Evolutionary conservation across 2,797 vertebrate species (phyloP).

Genomic region (Champsocephalus esox): DNA sequence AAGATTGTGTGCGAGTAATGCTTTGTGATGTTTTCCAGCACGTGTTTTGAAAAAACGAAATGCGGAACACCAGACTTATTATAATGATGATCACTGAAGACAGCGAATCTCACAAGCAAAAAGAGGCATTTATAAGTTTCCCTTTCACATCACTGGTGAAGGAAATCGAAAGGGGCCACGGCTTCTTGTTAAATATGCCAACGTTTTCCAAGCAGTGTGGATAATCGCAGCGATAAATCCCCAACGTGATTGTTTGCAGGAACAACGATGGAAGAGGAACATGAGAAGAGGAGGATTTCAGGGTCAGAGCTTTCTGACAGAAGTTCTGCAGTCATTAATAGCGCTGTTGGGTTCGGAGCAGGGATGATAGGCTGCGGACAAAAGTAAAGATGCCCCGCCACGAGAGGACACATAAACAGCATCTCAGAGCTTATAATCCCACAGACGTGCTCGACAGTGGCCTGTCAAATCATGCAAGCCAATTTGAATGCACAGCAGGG

Average conservation of each 20-base stretch:
- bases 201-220: constrained; percentile 23
- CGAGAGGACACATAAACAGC: constrained; percentile 75
- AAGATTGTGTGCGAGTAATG: constrained; percentile 48
- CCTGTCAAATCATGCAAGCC: constrained; percentile 77
- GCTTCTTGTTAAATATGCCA: constrained; percentile 35
- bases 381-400: constrained; percentile 69
- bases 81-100: constrained; percentile 28
- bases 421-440: constrained; percentile 71
- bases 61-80: constrained; percentile 17
- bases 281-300: constrained; percentile 33
- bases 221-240: constrained; percentile 49
- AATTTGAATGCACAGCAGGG: constrained; percentile 84
- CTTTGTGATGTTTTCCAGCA: constrained; percentile 44
- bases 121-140: constrained; percentile 11
- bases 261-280: constrained; percentile 34
- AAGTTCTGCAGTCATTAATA: constrained; percentile 56
- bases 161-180: constrained; percentile 20
- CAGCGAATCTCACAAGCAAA: constrained; percentile 15
- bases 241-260: constrained; percentile 31
- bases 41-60: constrained; percentile 12
- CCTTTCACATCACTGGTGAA: constrained; percentile 16
- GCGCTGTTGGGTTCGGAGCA: constrained; percentile 23
- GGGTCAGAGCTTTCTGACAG: constrained; percentile 59
- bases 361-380: constrained; percentile 66
- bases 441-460: constrained; percentile 69